Conservation (phyloP, 92 coral and sea anemone species). For the Blastomussa wellsi region DNA sequence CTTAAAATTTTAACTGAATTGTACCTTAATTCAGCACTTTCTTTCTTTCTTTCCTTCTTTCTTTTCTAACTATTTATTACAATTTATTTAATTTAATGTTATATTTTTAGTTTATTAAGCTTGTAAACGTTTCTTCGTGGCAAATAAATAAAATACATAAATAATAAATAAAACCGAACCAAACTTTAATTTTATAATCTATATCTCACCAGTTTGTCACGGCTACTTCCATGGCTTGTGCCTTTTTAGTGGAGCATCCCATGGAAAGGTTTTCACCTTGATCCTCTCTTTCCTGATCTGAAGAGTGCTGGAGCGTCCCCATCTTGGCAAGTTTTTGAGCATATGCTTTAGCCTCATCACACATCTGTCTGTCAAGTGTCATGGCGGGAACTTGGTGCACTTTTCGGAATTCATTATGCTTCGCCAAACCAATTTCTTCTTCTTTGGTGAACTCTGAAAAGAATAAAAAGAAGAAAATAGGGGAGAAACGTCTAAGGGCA, state of each 20-base stretch:
- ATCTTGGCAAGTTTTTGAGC: slow-evolving; percentile 42
- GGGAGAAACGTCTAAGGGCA: neutral
- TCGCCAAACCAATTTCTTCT: slow-evolving; percentile 51
- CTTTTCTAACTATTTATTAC: too few relatives aligned
- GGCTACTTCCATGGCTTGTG: slow-evolving; percentile 1
- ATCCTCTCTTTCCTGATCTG: slow-evolving; percentile 45
- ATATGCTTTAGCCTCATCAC: slow-evolving; percentile 63
- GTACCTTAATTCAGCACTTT: too few relatives aligned
- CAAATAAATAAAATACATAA: too few relatives aligned
- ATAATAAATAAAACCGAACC: too few relatives aligned
- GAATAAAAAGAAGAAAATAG: too few relatives aligned
- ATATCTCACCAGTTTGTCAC: slow-evolving; percentile 48
- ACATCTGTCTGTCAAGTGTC: slow-evolving; percentile 56
- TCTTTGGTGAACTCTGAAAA: slow-evolving; percentile 35
- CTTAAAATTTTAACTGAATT: too few relatives aligned
- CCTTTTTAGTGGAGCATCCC: slow-evolving; percentile 43
- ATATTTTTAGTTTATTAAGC: too few relatives aligned
- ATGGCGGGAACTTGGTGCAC: slow-evolving; percentile 60
- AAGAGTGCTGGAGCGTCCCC: slow-evolving; percentile 56
- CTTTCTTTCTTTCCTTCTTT: too few relatives aligned
- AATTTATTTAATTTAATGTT: too few relatives aligned
- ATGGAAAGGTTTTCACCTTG: slow-evolving; percentile 75
- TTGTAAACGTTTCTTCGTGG: too few relatives aligned
- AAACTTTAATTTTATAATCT: neutral
- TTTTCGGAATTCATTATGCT: slow-evolving; percentile 66